Conservation (phyloP, 2,113 vertebrate species). For the Emydura subglobosa region DNA sequence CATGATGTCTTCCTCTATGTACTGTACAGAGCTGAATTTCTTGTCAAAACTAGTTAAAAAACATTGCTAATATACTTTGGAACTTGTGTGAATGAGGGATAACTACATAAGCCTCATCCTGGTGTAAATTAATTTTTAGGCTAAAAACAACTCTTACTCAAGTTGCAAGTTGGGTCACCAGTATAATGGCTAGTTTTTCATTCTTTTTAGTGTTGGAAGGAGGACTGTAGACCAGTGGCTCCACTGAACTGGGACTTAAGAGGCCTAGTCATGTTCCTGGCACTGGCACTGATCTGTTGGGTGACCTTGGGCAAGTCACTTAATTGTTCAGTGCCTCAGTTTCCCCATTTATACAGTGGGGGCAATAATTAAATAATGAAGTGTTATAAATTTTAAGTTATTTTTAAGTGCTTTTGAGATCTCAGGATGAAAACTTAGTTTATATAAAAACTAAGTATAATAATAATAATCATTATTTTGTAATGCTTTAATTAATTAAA, state of each 20-base stretch:
- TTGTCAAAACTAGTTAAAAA: background rate
- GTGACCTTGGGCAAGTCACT: background rate
- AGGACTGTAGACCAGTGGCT: background rate
- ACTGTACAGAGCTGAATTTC: rapidly evolving
- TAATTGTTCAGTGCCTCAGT: background rate
- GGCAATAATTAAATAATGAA: background rate
- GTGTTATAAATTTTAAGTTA: too few relatives aligned
- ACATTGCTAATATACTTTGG: background rate
- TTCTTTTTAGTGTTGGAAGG: background rate
- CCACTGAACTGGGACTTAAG: background rate
- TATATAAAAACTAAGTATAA: background rate
- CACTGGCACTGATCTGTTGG: background rate
- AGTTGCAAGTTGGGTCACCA: background rate
- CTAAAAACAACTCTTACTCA: background rate
- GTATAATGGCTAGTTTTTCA: background rate
- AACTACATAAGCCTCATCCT: background rate
- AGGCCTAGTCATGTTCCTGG: background rate
- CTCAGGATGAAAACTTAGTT: background rate
- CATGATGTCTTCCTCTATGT: background rate
- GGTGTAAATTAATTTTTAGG: background rate
- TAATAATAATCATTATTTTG: conserved; percentile 37
- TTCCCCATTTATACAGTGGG: background rate
- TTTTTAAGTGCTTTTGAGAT: background rate
- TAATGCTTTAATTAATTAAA: background rate
- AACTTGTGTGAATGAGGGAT: background rate